A percentile compares a stretch with the other conserved stretches of the same genome.
Evolutionary conservation across 2,797 vertebrate species (phyloP).

Genomic region (Notoglanidium macrostoma): DNA sequence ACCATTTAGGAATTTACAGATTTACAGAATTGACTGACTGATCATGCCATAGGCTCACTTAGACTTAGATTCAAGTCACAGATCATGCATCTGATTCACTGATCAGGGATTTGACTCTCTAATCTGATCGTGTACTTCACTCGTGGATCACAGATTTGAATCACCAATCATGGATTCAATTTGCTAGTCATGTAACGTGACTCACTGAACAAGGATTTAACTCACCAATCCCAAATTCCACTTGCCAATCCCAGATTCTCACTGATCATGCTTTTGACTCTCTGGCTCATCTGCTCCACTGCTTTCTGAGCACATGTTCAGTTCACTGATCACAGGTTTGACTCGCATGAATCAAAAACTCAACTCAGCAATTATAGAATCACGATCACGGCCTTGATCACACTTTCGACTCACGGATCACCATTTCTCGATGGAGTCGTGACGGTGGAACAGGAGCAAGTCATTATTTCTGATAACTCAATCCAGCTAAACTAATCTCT

Average conservation of each 20-base stretch:
- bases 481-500: background rate
- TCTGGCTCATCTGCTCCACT: background rate
- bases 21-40: background rate
- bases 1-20: background rate
- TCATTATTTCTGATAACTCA: background rate
- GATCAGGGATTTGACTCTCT: background rate
- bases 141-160: background rate
- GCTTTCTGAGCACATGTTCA: background rate
- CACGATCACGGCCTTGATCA: too few species aligned
- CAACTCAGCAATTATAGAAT: too few species aligned
- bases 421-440: background rate
- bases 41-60: background rate
- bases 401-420: background rate
- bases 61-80: too few species aligned
- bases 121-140: background rate
- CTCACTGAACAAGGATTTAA: background rate
- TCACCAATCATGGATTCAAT: background rate
- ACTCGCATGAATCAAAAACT: too few species aligned
- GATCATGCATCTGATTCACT: background rate
- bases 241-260: background rate
- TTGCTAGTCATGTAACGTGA: background rate
- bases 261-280: background rate
- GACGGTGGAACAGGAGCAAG: background rate
- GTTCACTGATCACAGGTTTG: background rate
- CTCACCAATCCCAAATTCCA: background rate